Evolutionary conservation across 2,797 vertebrate species (phyloP).

Genomic region (Tympanoctomys barrerae): DNA sequence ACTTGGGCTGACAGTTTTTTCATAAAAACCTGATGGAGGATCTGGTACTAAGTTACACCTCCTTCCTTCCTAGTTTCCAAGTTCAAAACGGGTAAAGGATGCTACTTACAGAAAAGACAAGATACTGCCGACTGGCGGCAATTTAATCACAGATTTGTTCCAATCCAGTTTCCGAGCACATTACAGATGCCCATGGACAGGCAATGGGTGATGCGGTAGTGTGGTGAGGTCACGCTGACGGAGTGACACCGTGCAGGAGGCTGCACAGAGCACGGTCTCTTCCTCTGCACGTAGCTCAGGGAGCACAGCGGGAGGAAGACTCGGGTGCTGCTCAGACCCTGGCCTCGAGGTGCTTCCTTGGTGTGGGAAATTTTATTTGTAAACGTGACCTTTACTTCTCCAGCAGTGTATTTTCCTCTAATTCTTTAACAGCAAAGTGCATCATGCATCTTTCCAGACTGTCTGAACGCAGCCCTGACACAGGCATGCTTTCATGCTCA

Average conservation of each 20-base stretch:
- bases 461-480: not conserved
- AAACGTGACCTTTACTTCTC: conserved; percentile 65
- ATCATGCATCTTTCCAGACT: conserved; percentile 66
- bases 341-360: not conserved
- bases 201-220: conserved; percentile 95
- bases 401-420: not conserved
- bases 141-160: conserved; percentile 94
- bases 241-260: conserved; percentile 89
- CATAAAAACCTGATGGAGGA: conserved; percentile 84
- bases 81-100: conserved; percentile 94
- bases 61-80: conserved; percentile 91
- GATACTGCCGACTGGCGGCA: conserved; percentile 90
- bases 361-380: conserved; percentile 30
- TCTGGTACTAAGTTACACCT: conserved; percentile 92
- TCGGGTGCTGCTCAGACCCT: not conserved
- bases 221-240: conserved; percentile 94
- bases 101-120: conserved; percentile 93
- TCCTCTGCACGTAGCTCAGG: conserved; percentile 93
- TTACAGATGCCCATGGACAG: conserved; percentile 94
- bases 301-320: conserved; percentile 85
- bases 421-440: conserved; percentile 63
- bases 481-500: not conserved
- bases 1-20: conserved; percentile 35
- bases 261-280: conserved; percentile 56
- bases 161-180: conserved; percentile 94